Percentiles rank a stretch among this genome's conserved stretches.
Evolutionary conservation across 2,888 invertebrate species (phyloP).

Genomic region (Silvanus unidentatus): DNA sequence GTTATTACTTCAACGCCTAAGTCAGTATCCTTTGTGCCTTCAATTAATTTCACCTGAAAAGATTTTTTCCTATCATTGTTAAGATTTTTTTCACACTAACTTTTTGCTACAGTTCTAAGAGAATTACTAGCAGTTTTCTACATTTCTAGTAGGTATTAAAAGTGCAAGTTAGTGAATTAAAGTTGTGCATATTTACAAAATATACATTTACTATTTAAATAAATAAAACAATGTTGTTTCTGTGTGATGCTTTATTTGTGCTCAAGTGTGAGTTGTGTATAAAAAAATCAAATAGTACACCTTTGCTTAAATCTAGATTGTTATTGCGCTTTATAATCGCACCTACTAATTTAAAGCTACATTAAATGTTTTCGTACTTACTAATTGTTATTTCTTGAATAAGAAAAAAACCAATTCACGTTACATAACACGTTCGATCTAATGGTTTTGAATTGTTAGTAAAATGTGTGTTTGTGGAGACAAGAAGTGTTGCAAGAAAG

Average conservation of each 20-base stretch:
- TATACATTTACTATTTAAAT: conserved; percentile 10
- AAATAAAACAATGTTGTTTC: conserved; percentile 16
- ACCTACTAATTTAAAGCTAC: no score
- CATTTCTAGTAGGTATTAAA: no score
- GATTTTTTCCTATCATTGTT: conserved; percentile 3
- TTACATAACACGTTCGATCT: no score
- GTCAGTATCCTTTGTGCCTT: conserved; percentile 32
- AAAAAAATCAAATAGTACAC: conserved; percentile 40
- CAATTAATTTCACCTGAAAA: conserved; percentile 34
- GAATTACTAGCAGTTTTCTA: no score
- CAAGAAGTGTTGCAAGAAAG: not conserved
- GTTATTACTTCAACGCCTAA: conserved; percentile 43
- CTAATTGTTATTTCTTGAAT: no score
- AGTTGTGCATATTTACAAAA: conserved; percentile 2
- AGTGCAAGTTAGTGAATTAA: conserved; percentile 10
- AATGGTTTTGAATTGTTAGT: no score
- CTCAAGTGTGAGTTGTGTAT: conserved; percentile 19
- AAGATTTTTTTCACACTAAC: no score
- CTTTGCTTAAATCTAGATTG: conserved; percentile 28
- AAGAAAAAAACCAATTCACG: no score
- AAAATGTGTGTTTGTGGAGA: no score
- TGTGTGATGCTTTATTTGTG: conserved; percentile 21
- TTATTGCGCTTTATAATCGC: no score
- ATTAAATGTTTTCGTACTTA: no score
- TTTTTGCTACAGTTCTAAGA: no score